Base-by-base conservation (phyloP, 2,888 invertebrate genomes). In the Muscina levida region DNA sequence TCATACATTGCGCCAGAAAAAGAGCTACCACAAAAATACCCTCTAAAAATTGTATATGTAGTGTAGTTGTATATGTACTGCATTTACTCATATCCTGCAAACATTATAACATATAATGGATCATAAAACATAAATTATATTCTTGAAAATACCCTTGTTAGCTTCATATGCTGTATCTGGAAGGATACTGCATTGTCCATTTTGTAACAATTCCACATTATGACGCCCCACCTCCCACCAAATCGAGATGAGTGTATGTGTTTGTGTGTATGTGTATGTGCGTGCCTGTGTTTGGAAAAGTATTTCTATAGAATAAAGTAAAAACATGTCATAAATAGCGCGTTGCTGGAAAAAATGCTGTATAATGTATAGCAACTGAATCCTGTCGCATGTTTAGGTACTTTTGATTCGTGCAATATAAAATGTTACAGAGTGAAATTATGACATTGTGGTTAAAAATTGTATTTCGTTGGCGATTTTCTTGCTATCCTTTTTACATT, bases 51-150 rank as follows among this genome's bases (percentile, higher is more conserved):
- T n/a, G n/a, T 15, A 59, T 53, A 10, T 19, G n/a, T n/a, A n/a
- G n/a, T n/a, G 48, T 19, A 19, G 8, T 3, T 46, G 11, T 2
- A 11, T 15, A n/a, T 44, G 44, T 44, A 11, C n/a, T 11, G 44
- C 11, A 15, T 46, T 15, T 46, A 8, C 15, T 3, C 42, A 42
- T 15, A n/a, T n/a, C n/a, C 15, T 3, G 46, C 15, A 22, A 19
- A 48, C 19, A 48, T n/a, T n/a, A n/a, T 13, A 1, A 17, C 56
- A 8, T 78, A 65, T 65, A 66, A 73, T 51, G 65, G 51, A 67
- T 79, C 57, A 53, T 44, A 79, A 74, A 59, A 72, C 62, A 79
- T 79, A 79, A 75, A 75, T 79, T 72, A 62, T 75, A 5, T 59
- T 56, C 79, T 75, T 75, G 75, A 79, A 75, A 74, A 22, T 75